A percentile compares a stretch with the other conserved stretches of the same genome.
Conservation (phyloP, 1,140 invertebrate species). For the Sitophilus oryzae region DNA sequence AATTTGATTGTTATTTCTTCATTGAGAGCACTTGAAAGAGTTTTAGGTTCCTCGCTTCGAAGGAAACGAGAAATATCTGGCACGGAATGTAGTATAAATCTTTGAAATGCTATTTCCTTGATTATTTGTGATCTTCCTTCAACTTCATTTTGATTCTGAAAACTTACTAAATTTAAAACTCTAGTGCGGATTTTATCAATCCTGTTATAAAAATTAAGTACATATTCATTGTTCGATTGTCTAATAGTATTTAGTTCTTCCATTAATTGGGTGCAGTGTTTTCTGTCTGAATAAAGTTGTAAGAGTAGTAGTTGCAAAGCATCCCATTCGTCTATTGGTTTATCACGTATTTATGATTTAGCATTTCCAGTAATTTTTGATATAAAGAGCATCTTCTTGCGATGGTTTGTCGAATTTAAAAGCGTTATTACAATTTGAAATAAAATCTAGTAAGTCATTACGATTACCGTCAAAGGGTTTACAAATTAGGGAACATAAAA, state of each 20-base stretch:
- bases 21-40: constrained; percentile 11
- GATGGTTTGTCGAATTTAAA: not conserved
- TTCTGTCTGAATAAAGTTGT: constrained; percentile 11
- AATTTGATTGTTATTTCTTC: constrained; percentile 6
- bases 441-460: constrained; percentile 17
- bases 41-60: constrained; percentile 6
- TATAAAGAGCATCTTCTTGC: constrained; percentile 9
- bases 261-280: too few species aligned
- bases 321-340: constrained; percentile 9
- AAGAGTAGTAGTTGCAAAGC: constrained; percentile 13
- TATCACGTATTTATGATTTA: constrained; percentile 15
- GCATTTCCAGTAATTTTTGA: constrained; percentile 20
- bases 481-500: constrained; percentile 13
- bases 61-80: constrained; percentile 18
- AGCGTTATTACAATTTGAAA: constrained; percentile 22
- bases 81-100: constrained; percentile 18
- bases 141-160: constrained; percentile 1
- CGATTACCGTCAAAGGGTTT: constrained; percentile 18
- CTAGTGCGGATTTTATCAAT: too few species aligned
- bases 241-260: too few species aligned
- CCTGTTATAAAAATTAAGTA: too few species aligned
- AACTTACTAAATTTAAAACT: constrained; percentile 12
- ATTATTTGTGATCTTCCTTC: constrained; percentile 11
- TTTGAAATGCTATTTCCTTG: constrained; percentile 12
- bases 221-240: too few species aligned